Percentiles rank a stretch among this genome's conserved stretches.
phyloP scores from a whole-genome alignment of 2,888 invertebrate genomes.

The Choreutis nemorana region DNA sequence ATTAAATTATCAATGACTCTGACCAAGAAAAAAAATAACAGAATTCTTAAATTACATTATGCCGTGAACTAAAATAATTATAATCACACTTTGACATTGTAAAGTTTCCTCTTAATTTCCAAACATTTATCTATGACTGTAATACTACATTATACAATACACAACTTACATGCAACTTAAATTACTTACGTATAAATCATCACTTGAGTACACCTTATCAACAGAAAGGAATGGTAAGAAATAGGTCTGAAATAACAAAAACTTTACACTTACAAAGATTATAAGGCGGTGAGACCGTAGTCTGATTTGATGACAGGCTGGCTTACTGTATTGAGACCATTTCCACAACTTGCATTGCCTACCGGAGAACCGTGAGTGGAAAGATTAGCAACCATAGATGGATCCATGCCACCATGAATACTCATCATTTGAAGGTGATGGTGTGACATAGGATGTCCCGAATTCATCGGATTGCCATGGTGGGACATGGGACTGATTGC shows the following conservation, averaged over 20 bases:
- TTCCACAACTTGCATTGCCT: conserved; percentile 54
- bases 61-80: conserved; percentile 55
- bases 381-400: conserved; percentile 54
- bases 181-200: conserved; percentile 34
- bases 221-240: conserved; percentile 61
- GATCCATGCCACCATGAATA: conserved; percentile 54
- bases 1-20: too few species aligned
- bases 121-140: conserved; percentile 60
- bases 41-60: too few species aligned
- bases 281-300: conserved; percentile 84
- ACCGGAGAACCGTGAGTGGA: conserved; percentile 65
- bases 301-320: conserved; percentile 82
- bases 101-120: conserved; percentile 55
- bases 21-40: conserved; percentile 6
- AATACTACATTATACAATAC: conserved; percentile 49
- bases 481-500: conserved; percentile 62
- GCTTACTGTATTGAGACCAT: conserved; percentile 38
- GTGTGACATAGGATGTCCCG: conserved; percentile 64
- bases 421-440: conserved; percentile 60
- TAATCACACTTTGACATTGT: conserved; percentile 68
- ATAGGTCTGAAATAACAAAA: conserved; percentile 46
- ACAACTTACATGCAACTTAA: conserved; percentile 43
- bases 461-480: conserved; percentile 48
- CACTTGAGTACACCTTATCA: conserved; percentile 57
- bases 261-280: conserved; percentile 56